Percentiles rank a stretch among this genome's conserved stretches.
These are phyloP conservation scores for Synanthedon myopaeformis DNA, from an alignment of 2,888 invertebrate species.

Conservation along the genomic window DNA sequence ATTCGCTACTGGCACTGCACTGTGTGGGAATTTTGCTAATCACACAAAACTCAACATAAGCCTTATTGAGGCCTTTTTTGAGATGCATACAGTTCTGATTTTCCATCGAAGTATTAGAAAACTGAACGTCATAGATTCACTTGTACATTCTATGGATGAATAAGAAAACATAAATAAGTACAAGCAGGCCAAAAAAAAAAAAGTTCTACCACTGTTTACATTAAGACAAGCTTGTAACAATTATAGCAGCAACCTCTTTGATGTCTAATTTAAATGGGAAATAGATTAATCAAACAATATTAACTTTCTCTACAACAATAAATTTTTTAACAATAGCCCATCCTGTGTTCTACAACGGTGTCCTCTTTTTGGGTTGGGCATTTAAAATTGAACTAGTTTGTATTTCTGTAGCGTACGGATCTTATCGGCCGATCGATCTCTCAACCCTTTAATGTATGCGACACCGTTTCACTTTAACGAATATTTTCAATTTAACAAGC, in stretches of 20 bases:
- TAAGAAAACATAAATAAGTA: background rate
- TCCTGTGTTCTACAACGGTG: constrained; percentile 50
- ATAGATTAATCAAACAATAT: constrained; percentile 62
- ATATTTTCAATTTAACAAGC: constrained; percentile 30
- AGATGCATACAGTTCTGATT: no score
- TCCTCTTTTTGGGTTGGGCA: constrained; percentile 47
- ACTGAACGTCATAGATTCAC: no score
- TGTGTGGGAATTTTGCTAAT: constrained; percentile 12
- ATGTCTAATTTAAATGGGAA: constrained; percentile 57
- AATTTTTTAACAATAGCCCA: constrained; percentile 59
- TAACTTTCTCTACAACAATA: constrained; percentile 45
- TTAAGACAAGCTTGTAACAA: constrained; percentile 43
- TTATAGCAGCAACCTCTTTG: constrained; percentile 45
- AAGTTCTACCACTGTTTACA: constrained; percentile 28
- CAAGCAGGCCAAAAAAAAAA: background rate
- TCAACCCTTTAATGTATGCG: constrained; percentile 60
- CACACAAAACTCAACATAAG: no score
- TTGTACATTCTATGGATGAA: no score
- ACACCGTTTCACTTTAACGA: constrained; percentile 40
- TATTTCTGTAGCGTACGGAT: constrained; percentile 45
- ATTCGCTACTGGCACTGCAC: constrained; percentile 37
- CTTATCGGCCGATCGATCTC: constrained; percentile 58
- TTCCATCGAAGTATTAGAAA: no score
- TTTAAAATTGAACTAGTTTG: constrained; percentile 57
- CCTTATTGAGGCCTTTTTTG: no score